Evolutionary conservation across 2,797 vertebrate genomes (phyloP), one percentile per base, ranked within the genome.

Genomic region (Gallinago stenura): DNA sequence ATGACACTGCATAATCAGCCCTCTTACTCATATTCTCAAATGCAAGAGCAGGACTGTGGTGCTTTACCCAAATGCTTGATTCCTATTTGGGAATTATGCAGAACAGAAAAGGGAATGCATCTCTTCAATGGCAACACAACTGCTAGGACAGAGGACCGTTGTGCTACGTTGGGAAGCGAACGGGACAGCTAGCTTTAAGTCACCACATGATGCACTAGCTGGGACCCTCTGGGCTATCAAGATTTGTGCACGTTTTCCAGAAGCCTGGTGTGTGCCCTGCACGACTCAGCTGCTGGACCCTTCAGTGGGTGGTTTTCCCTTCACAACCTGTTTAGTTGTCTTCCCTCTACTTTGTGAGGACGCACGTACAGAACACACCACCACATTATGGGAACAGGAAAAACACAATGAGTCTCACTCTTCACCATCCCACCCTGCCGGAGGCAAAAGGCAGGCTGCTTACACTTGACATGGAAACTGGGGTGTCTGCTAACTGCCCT

Each of bases 1-100:
- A 80, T 64, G 83, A 92, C 71, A 82, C 64, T 0, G 1, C 46
- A 46, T 58, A 90, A 94, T 28, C 12, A 1, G 15, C 26, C 58
- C 57, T 79, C 70, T 85, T 82, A 91, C 41, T 95, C 89, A 82
- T 35, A 43, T 30, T 79, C 64, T 80, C 45, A 89, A 93, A 77
- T 22, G 20, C 75, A 85, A 89, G 75, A 85, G 58, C 17, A 86
- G 46, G 58, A 81, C 46, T 26, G 20, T 26, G 53, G 51, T 39
- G 68, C 54, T 84, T 76, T 15, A 84, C 88, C 68, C 71, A 89
- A 90, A 66, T 20, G 12, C 35, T 89, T 28, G 28, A 72, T 33
- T 91, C 46, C 61, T 65, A 45, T 46, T 77, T 86, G 57, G 39
- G 41, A 76, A 65, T 50, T 22, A 46, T 31, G 85, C 18, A 72